These are phyloP conservation scores for Drosophila suboccidentalis DNA, from an alignment of 2,888 invertebrate genomes.

Conservation along the genomic window DNA sequence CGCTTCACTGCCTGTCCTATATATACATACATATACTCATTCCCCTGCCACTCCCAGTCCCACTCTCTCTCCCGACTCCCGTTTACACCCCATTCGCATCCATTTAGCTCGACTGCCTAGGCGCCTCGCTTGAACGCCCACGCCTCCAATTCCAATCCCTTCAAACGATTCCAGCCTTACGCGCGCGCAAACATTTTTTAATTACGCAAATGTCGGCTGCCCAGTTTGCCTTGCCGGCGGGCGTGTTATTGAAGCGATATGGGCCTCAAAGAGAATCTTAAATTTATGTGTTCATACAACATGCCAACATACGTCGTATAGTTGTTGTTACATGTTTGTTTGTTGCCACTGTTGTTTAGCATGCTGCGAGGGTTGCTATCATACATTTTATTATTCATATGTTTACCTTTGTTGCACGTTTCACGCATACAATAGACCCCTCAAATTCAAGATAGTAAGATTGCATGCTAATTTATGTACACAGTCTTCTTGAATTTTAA, in stretches of 20 bases:
- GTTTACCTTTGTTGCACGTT: constrained; percentile 17
- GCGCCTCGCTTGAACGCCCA: constrained; percentile 73
- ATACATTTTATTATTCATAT: constrained; percentile 20
- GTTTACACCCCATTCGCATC: constrained; percentile 12
- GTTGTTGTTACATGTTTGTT: constrained; percentile 9
- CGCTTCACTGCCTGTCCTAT: constrained; percentile 26
- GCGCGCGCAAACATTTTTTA: constrained; percentile 81
- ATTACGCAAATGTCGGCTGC: constrained; percentile 80
- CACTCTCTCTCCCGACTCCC: constrained; percentile 12
- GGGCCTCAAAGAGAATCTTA: constrained; percentile 54
- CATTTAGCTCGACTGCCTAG: constrained; percentile 44
- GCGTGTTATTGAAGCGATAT: constrained; percentile 77
- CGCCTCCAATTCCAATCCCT: constrained; percentile 59
- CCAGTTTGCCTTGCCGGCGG: constrained; percentile 65
- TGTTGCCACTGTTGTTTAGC: constrained; percentile 23
- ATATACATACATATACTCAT: neutral
- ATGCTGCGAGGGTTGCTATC: constrained; percentile 17
- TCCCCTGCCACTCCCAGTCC: constrained; percentile 5
- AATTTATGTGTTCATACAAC: constrained; percentile 51
- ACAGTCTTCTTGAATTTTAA: constrained; percentile 7
- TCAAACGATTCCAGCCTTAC: constrained; percentile 68
- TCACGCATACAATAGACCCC: neutral
- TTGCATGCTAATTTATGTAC: constrained; percentile 22
- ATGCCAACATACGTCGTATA: constrained; percentile 12
- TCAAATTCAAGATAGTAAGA: constrained; percentile 4